phyloP scores from a whole-genome alignment of 2,797 vertebrate species.

The Sebastes ruberrimus region DNA sequence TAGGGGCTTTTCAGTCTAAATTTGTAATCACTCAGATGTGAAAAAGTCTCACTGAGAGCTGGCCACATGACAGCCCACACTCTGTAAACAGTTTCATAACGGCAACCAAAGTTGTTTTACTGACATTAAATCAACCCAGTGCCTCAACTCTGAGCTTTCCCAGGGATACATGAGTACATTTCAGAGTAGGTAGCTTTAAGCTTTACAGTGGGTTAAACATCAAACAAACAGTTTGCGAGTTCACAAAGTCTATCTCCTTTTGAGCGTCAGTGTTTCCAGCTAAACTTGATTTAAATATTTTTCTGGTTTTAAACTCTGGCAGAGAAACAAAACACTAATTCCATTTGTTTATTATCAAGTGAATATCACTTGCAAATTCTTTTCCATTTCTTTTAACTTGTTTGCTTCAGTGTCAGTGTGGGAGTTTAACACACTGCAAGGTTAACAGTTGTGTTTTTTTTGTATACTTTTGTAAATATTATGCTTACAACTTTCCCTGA shows the following conservation, averaged over 20 bases:
- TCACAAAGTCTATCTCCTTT: neutral
- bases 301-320: constrained; percentile 10
- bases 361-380: neutral
- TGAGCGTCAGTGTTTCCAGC: neutral
- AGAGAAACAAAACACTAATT: neutral
- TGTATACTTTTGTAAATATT: neutral
- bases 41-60: neutral
- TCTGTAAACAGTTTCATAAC: neutral
- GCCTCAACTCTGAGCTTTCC: neutral
- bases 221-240: neutral
- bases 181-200: neutral
- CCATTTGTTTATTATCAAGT: neutral
- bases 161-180: neutral
- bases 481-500: neutral
- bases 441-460: neutral
- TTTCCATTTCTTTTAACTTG: neutral
- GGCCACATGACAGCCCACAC: neutral
- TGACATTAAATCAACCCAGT: neutral
- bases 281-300: neutral
- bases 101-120: neutral
- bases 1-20: neutral
- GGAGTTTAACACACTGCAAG: neutral
- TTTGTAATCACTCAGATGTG: neutral
- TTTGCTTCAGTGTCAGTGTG: neutral
- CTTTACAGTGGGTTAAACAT: neutral